Base-by-base conservation (phyloP, 1,140 invertebrate species). In the Drosophila funebris region DNA sequence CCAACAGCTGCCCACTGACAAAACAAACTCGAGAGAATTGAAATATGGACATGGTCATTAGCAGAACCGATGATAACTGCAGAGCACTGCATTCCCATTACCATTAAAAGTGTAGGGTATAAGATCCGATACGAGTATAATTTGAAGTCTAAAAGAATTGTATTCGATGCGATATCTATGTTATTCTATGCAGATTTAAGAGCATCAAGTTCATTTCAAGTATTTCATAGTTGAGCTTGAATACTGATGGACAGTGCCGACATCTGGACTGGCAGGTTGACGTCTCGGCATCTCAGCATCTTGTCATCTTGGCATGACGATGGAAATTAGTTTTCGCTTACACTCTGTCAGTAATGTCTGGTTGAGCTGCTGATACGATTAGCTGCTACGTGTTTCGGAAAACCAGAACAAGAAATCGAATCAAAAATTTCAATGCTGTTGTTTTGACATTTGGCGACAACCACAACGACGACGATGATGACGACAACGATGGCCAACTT, bases 401-500 rank as follows among this genome's bases (percentile, higher is more conserved):
- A 83, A 73, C 60, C 50, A 78, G 69, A 79, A 73, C 62, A 73
- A 54, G 27, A 22, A 18, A n/a, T 13, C 58, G 7, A 20, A 36
- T 46, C 71, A 71, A 63, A n/a, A 57, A 24, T 18, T 36, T 53
- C 52, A 54, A 53, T 74, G 71, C 60, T 81, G 79, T 54, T 84
- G 64, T 79, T 84, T 70, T 85, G 82, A 82, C 82, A 85, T 85
- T 85, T 85, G 62, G 53, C 39, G 43, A 43, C 18, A 4, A 31
- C 9, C 7, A 31, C 5, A 9, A 31, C 9, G 29, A 31, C 24
- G 24, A 27, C 29, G 24, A 27, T 6, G 24, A 27, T 84, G 64
- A 56, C 31, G 52, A 56, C n/a, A 8, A 14, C 18, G 41, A 43
- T 44, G 71, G 43, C 71, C 37, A 43, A 43, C 62, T 29, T 56